These are phyloP conservation scores for Acanthisitta chloris DNA, from an alignment of 2,113 vertebrate genomes.

Conservation along the genomic window DNA sequence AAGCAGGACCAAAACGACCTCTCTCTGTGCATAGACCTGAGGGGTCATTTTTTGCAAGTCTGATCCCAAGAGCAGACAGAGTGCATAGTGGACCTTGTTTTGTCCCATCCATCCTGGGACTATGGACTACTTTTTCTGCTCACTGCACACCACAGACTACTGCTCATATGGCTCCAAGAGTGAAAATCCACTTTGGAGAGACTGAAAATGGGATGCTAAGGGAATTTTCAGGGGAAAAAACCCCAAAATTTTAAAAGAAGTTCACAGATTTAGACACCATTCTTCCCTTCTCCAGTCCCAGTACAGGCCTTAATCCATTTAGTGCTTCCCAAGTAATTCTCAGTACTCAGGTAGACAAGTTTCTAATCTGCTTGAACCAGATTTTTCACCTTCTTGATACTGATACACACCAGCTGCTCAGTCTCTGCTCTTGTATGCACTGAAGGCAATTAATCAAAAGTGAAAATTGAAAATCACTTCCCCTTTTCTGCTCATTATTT, in stretches of 20 bases:
- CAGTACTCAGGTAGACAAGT: not conserved
- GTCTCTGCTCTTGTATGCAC: not conserved
- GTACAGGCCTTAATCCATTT: not conserved
- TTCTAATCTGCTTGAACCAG: not conserved
- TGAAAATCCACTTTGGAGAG: not conserved
- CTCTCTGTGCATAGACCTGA: not conserved
- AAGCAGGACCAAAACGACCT: not conserved
- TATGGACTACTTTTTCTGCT: not conserved
- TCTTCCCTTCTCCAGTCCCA: not conserved
- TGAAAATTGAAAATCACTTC: slow-evolving; percentile 16
- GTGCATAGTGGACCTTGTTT: not conserved
- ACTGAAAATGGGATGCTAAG: not conserved
- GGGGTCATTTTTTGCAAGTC: not conserved
- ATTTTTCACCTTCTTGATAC: slow-evolving; percentile 21
- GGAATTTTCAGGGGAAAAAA: not conserved
- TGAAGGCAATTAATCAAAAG: slow-evolving; percentile 53
- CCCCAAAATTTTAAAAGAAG: not conserved
- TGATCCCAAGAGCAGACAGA: not conserved
- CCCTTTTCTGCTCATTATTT: slow-evolving; percentile 22
- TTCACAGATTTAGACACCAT: not conserved
- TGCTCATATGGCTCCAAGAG: not conserved
- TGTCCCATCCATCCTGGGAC: not conserved
- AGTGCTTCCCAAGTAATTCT: not conserved
- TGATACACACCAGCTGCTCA: not conserved
- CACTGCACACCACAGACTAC: not conserved